Base-by-base conservation (phyloP, 2,113 vertebrate genomes). In the Antechinus stuartii region DNA sequence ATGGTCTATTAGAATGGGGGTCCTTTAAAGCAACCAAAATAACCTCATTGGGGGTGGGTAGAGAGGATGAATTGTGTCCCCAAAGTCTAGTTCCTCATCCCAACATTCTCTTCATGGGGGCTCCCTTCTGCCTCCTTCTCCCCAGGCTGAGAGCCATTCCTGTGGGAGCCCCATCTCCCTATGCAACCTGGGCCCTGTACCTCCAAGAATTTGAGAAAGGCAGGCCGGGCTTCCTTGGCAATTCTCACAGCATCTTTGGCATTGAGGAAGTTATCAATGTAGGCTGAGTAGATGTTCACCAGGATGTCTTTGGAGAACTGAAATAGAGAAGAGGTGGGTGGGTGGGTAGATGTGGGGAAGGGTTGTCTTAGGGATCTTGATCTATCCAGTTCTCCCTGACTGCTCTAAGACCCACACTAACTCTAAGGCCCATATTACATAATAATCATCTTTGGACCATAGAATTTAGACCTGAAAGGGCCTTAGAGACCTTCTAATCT, bases 201-300 rank as follows among this genome's bases (percentile, higher is more conserved):
- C 99, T 99, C 99, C 92, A 99, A 98, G 96, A 99, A 99, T 98
- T 99, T 99, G 98, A 99, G 99, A 98, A 99, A 99, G 0, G 99
- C 99, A 0, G 99, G 99, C 92, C 99, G 99, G 95, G 99, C 99
- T 97, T 99, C 99, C 98, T 99, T 99, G 57, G 99, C 99, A 0
- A 99, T 99, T 97, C 99, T 99, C 93, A 99, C 99, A 0, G 99
- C 99, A 3, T 99, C 99, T 99, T 99, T 99, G 98, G 99, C 99
- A 0, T 99, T 99, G 98, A 99, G 99, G 95, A 99, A 99, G 98
- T 99, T 99, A 97, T 99, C 99, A 0, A 99, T 99, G 98, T 99
- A 99, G 27, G 99, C 99, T 0, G 99, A 99, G 96, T 99, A 99
- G 98, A 99, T 99, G 96, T 99, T 99, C 92, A 99, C 99, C 42